Base-by-base conservation (phyloP, 2,797 vertebrate species). In the Pteropus rufus region DNA sequence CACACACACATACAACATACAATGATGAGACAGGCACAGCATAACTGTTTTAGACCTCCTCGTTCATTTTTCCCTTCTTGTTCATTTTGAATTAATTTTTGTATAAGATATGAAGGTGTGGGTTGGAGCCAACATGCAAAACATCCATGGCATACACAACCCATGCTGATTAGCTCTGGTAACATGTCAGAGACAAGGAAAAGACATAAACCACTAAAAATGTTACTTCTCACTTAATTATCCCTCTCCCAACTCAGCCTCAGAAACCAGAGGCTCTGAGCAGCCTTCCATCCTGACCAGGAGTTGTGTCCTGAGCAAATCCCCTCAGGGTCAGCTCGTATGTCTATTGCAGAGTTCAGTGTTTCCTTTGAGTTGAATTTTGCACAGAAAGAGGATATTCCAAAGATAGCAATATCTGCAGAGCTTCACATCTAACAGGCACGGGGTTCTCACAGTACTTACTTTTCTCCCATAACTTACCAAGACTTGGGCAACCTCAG, bases 121-220 rank as follows among this genome's bases (percentile, higher is more conserved):
- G 16, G 64, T 69, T 2, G 15, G 5, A 16, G 15, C 14, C 29
- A 31, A 41, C 9, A 18, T 0, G 0, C 10, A 54, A 60, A 36
- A 36, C 1, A 0, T 3, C 29, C 2, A 1, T 4, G 18, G 24
- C 26, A 34, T 18, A 65, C 5, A 3, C 3, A 2, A 10, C 9
- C 19, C 87, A 76, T 7, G 0, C 0, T 0, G 10, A 39, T 3
- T 15, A 31, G 58, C 14, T 41, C 69, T 49, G 34, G 36, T 7
- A 31, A 49, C 39, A 31, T 1, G 29, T 39, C 1, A 0, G 10
- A 52, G 39, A 46, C 16, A 1, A 9, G 7, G 39, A 77, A 65
- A 60, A 39, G 16, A 62, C 9, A 10, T 6, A 31, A 72, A 49
- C 21, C 34, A 19, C 18, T 23, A 36, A 23, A 76, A 19, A 64